These are phyloP conservation scores for Zaprionus vittiger DNA, from an alignment of 1,140 invertebrate genomes.

Conservation along the genomic window DNA sequence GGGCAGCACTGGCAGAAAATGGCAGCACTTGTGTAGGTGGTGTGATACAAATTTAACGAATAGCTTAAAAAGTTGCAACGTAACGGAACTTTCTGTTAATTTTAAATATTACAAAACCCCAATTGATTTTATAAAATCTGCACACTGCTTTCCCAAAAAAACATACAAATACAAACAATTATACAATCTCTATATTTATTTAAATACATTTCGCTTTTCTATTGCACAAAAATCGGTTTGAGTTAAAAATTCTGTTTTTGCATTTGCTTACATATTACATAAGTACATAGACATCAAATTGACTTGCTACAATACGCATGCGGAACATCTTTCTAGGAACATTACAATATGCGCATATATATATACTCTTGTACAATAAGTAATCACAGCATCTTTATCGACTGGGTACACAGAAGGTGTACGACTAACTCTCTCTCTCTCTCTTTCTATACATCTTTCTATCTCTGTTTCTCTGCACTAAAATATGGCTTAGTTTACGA, in stretches of 20 bases:
- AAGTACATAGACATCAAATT: slow-evolving; percentile 70
- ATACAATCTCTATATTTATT: slow-evolving; percentile 26
- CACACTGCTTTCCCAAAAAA: neutral
- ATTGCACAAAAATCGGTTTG: slow-evolving; percentile 48
- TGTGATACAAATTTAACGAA: slow-evolving; percentile 6
- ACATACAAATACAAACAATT: neutral
- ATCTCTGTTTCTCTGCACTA: slow-evolving; percentile 36
- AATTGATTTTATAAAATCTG: too few relatives aligned
- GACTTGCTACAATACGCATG: slow-evolving; percentile 49
- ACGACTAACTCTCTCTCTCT: slow-evolving; percentile 28
- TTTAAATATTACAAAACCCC: neutral
- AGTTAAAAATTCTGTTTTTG: slow-evolving; percentile 42
- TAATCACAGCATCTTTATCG: slow-evolving; percentile 81
- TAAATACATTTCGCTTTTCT: slow-evolving; percentile 61
- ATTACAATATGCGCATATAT: slow-evolving; percentile 37
- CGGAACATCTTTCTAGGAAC: slow-evolving; percentile 63
- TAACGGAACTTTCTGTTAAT: neutral
- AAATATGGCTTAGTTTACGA: slow-evolving; percentile 59
- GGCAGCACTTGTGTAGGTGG: slow-evolving; percentile 1
- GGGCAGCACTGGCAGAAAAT: slow-evolving; percentile 20
- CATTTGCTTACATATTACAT: slow-evolving; percentile 49
- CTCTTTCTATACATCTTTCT: slow-evolving; percentile 17
- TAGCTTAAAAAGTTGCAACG: slow-evolving; percentile 1
- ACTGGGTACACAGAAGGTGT: slow-evolving; percentile 57
- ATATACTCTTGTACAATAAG: slow-evolving; percentile 60